These are phyloP conservation scores for Neosilurus hyrtlii DNA, from an alignment of 2,797 vertebrate species.

Conservation along the genomic window DNA sequence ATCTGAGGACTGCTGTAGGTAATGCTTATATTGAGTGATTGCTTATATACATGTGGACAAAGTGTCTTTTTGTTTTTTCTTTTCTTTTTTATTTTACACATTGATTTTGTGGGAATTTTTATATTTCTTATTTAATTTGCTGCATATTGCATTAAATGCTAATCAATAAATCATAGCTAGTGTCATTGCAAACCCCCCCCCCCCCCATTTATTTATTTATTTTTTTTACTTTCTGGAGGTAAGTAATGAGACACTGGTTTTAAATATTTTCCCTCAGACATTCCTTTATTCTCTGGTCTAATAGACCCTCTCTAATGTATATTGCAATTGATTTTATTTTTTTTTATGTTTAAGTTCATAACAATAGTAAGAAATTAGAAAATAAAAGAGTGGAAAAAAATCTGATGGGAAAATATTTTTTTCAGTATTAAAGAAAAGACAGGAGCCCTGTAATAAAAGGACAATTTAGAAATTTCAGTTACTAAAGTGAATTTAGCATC, in stretches of 20 bases:
- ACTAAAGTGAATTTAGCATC: not conserved
- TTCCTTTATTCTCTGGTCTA: not conserved
- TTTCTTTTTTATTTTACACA: not conserved
- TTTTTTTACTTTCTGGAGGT: not conserved
- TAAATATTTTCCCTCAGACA: not conserved
- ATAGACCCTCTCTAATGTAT: constrained; percentile 5
- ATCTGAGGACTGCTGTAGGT: not conserved
- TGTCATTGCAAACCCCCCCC: too few relatives aligned
- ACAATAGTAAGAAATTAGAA: not conserved
- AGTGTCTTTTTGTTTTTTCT: not conserved
- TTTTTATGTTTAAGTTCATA: constrained; percentile 2
- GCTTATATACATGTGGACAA: not conserved
- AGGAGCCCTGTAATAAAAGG: not conserved
- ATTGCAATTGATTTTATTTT: constrained; percentile 1
- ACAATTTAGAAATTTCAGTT: not conserved
- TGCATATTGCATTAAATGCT: not conserved
- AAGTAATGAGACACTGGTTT: constrained; percentile 2
- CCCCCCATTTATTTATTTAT: too few relatives aligned
- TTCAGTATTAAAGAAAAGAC: not conserved
- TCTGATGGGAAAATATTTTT: not conserved
- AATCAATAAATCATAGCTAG: not conserved
- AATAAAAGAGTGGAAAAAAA: not conserved
- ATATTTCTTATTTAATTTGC: not conserved
- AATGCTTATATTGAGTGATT: not conserved
- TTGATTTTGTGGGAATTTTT: not conserved